Evolutionary conservation across 2,113 vertebrate species (phyloP), one percentile per base, ranked within the genome.

Genomic region (Rattus rattus): DNA sequence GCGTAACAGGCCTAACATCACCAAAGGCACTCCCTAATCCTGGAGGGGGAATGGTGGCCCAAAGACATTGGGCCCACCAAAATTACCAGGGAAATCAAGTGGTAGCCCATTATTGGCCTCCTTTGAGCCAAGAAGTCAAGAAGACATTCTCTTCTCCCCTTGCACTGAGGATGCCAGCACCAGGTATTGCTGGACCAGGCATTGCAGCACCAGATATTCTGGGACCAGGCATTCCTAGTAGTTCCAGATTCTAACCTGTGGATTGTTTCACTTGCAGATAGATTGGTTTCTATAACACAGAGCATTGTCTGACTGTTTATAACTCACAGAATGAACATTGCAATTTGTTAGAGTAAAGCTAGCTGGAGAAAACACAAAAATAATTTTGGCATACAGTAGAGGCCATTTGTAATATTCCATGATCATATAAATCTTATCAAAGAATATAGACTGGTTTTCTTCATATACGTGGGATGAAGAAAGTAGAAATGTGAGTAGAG

Each of bases 41-140:
- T 56, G 99, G 99, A 16, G 99, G 99, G 75, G 99, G 7, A 99
- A 99, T 72, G 99, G 99, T 56, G 99, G 99, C 77, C 99, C 99
- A 93, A 99, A 99, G 0, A 99, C 99, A 84, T 99, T 99, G 65
- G 99, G 99, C 28, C 99, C 99, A 2, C 99, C 97, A 95, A 99
- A 99, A 96, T 98, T 99, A 98, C 96, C 98, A 98, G 98, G 99
- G 97, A 97, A 99, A 90, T 99, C 99, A 98, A 99, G 99, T 0
- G 99, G 99, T 95, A 99, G 99, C 88, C 99, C 98, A 72, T 98
- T 99, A 96, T 98, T 99, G 76, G 99, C 98, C 83, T 99, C 99
- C 90, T 99, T 99, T 97, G 99, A 97, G 30, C 98, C 99, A 98
- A 98, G 43, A 99, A 98, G 99, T 98, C 95, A 99, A 90, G 97